A percentile compares a stretch with the other conserved stretches of the same genome.
Evolutionary conservation across 2,888 invertebrate genomes (phyloP).

Genomic region (Oxytorus armatus): DNA sequence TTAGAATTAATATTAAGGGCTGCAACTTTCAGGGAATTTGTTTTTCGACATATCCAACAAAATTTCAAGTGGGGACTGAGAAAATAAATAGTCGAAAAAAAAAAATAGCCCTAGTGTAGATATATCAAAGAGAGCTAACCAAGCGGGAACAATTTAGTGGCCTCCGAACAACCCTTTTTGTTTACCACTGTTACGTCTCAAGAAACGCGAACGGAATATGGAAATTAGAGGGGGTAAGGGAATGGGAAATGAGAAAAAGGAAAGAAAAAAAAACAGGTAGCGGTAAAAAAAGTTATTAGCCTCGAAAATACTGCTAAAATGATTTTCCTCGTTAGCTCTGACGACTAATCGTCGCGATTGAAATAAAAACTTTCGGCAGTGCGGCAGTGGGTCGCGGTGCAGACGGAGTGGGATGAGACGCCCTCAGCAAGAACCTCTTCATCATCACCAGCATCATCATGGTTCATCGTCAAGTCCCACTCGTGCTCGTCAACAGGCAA

Average conservation of each 20-base stretch:
- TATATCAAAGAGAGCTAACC: too few species aligned
- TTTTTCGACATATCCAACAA: too few species aligned
- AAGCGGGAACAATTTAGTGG: too few species aligned
- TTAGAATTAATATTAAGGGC: too few species aligned
- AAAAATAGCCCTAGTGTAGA: too few species aligned
- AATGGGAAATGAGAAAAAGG: neutral
- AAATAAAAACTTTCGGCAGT: slow-evolving; percentile 75
- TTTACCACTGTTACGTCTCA: too few species aligned
- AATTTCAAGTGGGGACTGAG: too few species aligned
- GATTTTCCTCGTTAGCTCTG: slow-evolving; percentile 56
- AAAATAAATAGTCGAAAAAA: too few species aligned
- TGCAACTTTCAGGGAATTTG: too few species aligned
- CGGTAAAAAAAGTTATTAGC: neutral
- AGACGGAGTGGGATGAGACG: slow-evolving; percentile 84
- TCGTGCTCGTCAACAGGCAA: slow-evolving; percentile 75
- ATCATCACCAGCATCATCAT: slow-evolving; percentile 72
- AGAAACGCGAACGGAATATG: too few species aligned
- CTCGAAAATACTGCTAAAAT: slow-evolving; percentile 5
- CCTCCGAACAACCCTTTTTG: too few species aligned
- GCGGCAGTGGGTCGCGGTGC: slow-evolving; percentile 84
- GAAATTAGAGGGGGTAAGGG: neutral
- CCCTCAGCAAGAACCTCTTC: slow-evolving; percentile 82
- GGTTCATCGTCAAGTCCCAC: slow-evolving; percentile 80
- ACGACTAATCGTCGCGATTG: slow-evolving; percentile 63
- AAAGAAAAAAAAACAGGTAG: neutral